Evolutionary conservation across 2,888 invertebrate species (phyloP).

Genomic region (Scaptodrosophila latifasciaeformis): DNA sequence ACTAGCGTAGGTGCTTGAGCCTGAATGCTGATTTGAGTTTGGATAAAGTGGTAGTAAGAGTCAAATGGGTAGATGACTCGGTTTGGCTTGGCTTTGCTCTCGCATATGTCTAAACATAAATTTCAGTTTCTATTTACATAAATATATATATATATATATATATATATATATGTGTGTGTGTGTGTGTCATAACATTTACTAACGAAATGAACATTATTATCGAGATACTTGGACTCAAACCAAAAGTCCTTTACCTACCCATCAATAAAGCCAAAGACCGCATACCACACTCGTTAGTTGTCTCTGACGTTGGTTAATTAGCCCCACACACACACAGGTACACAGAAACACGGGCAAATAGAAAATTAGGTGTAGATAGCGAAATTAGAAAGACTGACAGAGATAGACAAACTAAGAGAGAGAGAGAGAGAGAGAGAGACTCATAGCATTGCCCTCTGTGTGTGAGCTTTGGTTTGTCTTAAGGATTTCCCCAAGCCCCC

Average conservation of each 20-base stretch:
- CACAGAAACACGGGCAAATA: not conserved
- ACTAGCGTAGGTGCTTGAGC: too few relatives aligned
- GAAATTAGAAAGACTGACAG: too few relatives aligned
- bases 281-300: constrained; percentile 40
- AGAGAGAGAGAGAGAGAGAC: too few relatives aligned
- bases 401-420: too few relatives aligned
- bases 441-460: not conserved
- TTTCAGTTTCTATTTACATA: constrained; percentile 46
- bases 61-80: not conserved
- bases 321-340: constrained; percentile 24
- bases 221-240: constrained; percentile 28
- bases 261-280: constrained; percentile 1
- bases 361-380: not conserved
- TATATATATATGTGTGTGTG: constrained; percentile 13
- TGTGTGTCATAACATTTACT: constrained; percentile 57
- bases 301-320: constrained; percentile 55
- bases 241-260: constrained; percentile 2
- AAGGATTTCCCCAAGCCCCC: not conserved
- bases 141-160: constrained; percentile 16
- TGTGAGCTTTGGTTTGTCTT: too few relatives aligned
- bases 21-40: too few relatives aligned
- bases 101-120: constrained; percentile 38
- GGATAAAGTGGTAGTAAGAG: too few relatives aligned
- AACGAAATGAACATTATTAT: constrained; percentile 63
- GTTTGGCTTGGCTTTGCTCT: not conserved